Evolutionary conservation across 2,113 vertebrate species (phyloP).

Genomic region (Malurus alboscapulatus): DNA sequence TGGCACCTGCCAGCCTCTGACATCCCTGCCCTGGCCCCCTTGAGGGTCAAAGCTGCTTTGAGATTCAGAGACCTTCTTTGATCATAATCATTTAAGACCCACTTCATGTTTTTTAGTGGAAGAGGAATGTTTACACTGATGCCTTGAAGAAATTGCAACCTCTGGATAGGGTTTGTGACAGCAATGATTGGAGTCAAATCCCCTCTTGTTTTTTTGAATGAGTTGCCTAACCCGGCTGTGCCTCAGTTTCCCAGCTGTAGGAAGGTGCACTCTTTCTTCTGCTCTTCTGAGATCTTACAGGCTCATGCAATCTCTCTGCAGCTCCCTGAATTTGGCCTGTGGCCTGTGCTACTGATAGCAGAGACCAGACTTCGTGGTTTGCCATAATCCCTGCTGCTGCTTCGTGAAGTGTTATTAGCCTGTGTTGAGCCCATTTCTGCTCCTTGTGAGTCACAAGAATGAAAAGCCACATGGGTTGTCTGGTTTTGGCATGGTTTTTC

Average conservation of each 20-base stretch:
- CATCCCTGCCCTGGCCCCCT: neutral
- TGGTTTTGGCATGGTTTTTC: neutral
- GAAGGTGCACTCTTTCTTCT: neutral
- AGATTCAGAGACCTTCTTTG: neutral
- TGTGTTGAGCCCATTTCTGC: neutral
- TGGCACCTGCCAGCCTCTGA: neutral
- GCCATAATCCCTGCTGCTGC: conserved; percentile 9
- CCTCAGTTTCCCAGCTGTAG: neutral
- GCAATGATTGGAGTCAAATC: neutral
- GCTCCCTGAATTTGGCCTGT: neutral
- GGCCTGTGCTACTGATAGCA: neutral
- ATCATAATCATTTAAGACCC: neutral
- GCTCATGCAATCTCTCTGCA: neutral
- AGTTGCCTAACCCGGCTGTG: neutral
- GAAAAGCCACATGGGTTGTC: neutral
- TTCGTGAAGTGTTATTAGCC: neutral
- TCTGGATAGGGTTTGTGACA: rapidly evolving
- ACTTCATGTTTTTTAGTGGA: neutral
- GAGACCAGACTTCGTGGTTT: neutral
- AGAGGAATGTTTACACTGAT: neutral
- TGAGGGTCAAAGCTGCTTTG: rapidly evolving
- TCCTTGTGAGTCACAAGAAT: neutral
- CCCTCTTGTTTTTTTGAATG: neutral
- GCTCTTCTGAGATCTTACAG: neutral
- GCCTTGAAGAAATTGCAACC: neutral